Conservation (phyloP, 2,113 vertebrate species). For the Myxocyprinus asiaticus region DNA sequence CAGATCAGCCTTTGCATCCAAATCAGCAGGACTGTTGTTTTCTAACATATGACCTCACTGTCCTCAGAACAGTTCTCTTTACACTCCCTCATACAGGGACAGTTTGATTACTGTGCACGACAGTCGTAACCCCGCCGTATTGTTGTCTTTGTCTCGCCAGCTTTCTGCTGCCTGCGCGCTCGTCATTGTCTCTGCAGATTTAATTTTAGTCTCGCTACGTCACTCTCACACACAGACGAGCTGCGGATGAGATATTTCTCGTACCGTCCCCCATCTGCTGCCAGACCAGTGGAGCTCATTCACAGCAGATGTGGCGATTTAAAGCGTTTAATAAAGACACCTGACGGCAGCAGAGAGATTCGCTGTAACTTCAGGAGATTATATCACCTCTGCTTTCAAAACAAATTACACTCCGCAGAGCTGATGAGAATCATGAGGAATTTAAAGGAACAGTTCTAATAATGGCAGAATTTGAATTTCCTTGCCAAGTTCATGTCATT, state of each 20-base stretch:
- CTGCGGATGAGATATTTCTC: neutral
- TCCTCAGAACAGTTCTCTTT: too few relatives aligned
- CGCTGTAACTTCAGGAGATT: too few relatives aligned
- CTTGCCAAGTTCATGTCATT: too few relatives aligned
- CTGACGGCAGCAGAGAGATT: neutral
- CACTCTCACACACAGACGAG: neutral
- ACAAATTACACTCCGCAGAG: neutral
- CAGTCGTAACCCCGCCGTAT: neutral
- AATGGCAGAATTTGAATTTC: too few relatives aligned
- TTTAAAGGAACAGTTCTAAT: too few relatives aligned
- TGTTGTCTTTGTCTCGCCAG: constrained; percentile 12
- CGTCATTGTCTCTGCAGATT: constrained; percentile 13
- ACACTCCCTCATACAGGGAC: too few relatives aligned
- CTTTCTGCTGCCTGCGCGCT: neutral
- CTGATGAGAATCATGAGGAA: neutral
- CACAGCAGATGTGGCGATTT: neutral
- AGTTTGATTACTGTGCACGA: too few relatives aligned
- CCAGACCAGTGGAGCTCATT: neutral
- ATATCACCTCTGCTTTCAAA: too few relatives aligned
- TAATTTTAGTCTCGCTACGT: constrained; percentile 20
- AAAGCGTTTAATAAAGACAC: neutral
- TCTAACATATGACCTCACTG: too few relatives aligned
- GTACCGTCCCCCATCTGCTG: neutral
- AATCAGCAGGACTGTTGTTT: too few relatives aligned
- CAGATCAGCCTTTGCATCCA: too few relatives aligned